phyloP scores from a whole-genome alignment of 1,140 invertebrate species.

The Tetramorium alpestre region DNA sequence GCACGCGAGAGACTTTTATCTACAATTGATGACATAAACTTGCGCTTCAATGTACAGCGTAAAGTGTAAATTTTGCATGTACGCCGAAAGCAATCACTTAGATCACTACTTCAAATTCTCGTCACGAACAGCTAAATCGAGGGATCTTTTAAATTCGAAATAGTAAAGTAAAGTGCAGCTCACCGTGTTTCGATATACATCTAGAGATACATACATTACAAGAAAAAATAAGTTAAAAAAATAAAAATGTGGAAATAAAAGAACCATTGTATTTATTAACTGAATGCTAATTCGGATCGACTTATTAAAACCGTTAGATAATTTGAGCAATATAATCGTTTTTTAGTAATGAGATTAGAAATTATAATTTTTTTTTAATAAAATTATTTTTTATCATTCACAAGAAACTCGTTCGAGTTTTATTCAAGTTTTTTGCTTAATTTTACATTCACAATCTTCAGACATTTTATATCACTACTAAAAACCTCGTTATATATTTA shows the following conservation, averaged over 20 bases:
- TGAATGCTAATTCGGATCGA: background rate
- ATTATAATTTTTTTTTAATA: background rate
- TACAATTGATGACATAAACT: constrained; percentile 24
- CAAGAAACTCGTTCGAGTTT: background rate
- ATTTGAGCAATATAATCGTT: background rate
- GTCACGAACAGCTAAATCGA: constrained; percentile 63
- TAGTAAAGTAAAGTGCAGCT: constrained; percentile 22
- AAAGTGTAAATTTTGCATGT: constrained; percentile 50
- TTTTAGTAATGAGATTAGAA: background rate
- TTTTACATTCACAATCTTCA: background rate
- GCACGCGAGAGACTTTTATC: background rate
- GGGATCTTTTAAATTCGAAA: constrained; percentile 38
- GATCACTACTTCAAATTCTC: constrained; percentile 47
- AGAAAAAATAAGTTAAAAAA: background rate
- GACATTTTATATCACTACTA: background rate
- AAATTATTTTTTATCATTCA: background rate
- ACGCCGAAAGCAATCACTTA: constrained; percentile 65
- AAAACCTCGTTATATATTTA: background rate
- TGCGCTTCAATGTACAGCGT: background rate
- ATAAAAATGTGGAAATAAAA: background rate
- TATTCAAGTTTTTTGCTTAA: background rate
- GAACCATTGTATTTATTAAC: background rate
- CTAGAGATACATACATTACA: constrained; percentile 12
- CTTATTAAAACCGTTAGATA: background rate
- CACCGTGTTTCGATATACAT: background rate